phyloP scores from a whole-genome alignment of 1,140 invertebrate species.

The Lordiphosa mommai region DNA sequence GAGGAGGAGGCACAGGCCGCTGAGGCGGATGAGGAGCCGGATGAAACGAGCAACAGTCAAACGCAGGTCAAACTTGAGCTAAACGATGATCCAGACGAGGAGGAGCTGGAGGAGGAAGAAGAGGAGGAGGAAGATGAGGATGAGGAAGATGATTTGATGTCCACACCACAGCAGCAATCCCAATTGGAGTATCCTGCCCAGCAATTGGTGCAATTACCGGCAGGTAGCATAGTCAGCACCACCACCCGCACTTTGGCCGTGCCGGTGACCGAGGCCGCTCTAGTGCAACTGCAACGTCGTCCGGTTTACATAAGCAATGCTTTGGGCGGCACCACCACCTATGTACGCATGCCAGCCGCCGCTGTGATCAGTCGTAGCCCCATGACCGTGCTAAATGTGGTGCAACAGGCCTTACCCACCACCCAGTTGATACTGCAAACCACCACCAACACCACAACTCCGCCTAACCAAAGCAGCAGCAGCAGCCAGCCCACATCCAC shows the following conservation, averaged over 20 bases:
- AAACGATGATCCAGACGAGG: conserved; percentile 56
- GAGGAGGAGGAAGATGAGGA: conserved; percentile 40
- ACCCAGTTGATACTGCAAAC: conserved; percentile 68
- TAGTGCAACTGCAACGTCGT: conserved; percentile 70
- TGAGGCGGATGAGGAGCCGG: conserved; percentile 70
- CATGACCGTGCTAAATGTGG: conserved; percentile 77
- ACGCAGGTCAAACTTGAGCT: conserved; percentile 65
- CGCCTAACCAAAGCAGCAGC: conserved; percentile 10
- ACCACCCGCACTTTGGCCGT: conserved; percentile 58
- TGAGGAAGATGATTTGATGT: conserved; percentile 8
- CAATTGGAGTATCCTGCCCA: conserved; percentile 50
- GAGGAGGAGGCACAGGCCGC: conserved; percentile 75
- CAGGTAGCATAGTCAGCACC: conserved; percentile 71
- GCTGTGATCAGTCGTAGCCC: conserved; percentile 71
- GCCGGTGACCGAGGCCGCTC: conserved; percentile 65
- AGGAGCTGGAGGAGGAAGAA: conserved; percentile 50
- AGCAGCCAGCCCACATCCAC: conserved; percentile 20
- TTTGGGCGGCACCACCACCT: conserved; percentile 57
- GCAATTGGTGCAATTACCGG: conserved; percentile 64
- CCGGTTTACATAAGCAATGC: conserved; percentile 75
- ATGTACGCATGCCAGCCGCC: conserved; percentile 67
- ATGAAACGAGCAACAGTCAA: conserved; percentile 19
- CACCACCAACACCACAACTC: background rate
- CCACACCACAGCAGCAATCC: conserved; percentile 17
- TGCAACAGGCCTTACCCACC: conserved; percentile 63